phyloP scores from a whole-genome alignment of 2,797 vertebrate species.

The Serranus cabrilla region DNA sequence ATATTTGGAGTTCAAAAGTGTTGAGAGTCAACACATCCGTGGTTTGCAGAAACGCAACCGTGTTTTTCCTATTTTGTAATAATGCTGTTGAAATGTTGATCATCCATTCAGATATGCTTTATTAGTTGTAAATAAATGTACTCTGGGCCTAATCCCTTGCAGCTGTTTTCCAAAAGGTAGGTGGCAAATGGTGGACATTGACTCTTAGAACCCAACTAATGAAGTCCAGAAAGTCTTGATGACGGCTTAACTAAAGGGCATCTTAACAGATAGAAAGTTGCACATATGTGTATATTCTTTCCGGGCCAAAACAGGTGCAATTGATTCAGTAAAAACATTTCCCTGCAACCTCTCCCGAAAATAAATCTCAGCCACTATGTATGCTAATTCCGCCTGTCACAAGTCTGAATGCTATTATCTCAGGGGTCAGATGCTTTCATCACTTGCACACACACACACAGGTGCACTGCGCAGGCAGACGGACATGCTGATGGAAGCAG shows the following conservation, averaged over 20 bases:
- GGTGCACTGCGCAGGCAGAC: background rate
- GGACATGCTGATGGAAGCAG: background rate
- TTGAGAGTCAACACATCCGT: too few species aligned
- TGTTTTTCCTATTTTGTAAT: too few species aligned
- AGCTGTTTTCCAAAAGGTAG: background rate
- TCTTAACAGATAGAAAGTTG: constrained; percentile 2
- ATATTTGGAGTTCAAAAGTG: too few species aligned
- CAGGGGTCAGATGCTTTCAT: constrained; percentile 67
- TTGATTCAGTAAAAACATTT: constrained; percentile 38
- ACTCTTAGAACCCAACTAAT: background rate
- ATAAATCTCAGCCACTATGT: constrained; percentile 77
- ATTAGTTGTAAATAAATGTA: too few species aligned
- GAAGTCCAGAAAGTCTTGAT: background rate
- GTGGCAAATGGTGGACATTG: background rate
- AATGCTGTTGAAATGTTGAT: too few species aligned
- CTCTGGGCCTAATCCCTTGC: too few species aligned
- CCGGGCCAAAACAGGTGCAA: constrained; percentile 28
- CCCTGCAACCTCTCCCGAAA: constrained; percentile 31
- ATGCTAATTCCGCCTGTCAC: constrained; percentile 79
- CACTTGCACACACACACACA: constrained; percentile 5
- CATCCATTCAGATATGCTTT: too few species aligned
- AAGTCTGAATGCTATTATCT: constrained; percentile 70
- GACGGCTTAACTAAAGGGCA: constrained; percentile 30
- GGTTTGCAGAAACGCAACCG: too few species aligned
- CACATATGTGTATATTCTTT: background rate